These are phyloP conservation scores for Doris montereyensis DNA, from an alignment of 2,888 invertebrate species.

Conservation along the genomic window DNA sequence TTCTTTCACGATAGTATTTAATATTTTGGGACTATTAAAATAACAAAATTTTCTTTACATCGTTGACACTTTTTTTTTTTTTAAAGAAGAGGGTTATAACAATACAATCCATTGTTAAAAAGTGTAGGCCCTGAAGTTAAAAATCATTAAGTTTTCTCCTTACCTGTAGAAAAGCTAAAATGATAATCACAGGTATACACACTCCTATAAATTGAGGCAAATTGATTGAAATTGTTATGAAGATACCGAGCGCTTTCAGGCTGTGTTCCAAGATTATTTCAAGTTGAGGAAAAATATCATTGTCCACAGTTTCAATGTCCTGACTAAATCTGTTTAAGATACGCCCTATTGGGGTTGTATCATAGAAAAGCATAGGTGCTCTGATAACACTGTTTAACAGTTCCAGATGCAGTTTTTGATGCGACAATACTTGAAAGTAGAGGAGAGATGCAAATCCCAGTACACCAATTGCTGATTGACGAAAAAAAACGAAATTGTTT, in stretches of 20 bases:
- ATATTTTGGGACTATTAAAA: no score
- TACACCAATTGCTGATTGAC: slow-evolving; percentile 25
- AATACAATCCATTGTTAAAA: no score
- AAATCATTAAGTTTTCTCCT: no score
- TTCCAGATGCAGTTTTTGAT: slow-evolving; percentile 27
- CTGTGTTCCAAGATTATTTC: slow-evolving; percentile 44
- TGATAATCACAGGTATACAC: slow-evolving; percentile 53
- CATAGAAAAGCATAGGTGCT: slow-evolving; percentile 38
- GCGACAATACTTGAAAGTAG: slow-evolving; percentile 18
- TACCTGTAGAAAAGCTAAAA: slow-evolving; percentile 62
- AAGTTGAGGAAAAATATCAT: slow-evolving; percentile 30
- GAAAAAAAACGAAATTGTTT: neutral
- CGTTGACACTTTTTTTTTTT: no score
- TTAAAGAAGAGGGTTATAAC: no score
- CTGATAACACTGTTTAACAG: slow-evolving; percentile 32
- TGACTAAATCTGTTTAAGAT: slow-evolving; percentile 37
- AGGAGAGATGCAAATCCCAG: slow-evolving; percentile 21
- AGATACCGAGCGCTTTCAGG: slow-evolving; percentile 50
- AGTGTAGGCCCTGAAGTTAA: no score
- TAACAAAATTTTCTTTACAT: no score
- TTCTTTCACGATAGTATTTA: no score
- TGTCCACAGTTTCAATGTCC: slow-evolving; percentile 38
- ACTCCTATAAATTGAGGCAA: slow-evolving; percentile 60
- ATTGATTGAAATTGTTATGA: slow-evolving; percentile 60
- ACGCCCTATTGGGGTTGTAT: slow-evolving; percentile 39